Conservation (phyloP, 2,888 invertebrate species). For the Andrena hattorfiana region DNA sequence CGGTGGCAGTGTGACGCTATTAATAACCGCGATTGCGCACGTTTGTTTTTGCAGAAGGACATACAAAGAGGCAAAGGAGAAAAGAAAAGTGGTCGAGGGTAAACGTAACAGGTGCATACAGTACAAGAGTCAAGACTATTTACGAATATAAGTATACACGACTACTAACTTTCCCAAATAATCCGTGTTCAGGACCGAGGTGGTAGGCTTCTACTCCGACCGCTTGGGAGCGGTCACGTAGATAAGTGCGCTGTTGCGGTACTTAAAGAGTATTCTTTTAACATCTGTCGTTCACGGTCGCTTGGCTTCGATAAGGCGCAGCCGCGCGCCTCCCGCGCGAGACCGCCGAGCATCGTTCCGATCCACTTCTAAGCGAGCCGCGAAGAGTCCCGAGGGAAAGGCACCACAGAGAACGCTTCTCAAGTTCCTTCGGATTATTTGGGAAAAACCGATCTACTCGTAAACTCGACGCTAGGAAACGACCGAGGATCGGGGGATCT, state of each 20-base stretch:
- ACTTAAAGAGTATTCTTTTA: slow-evolving; percentile 73
- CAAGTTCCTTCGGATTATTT: slow-evolving; percentile 78
- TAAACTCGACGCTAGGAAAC: slow-evolving; percentile 79
- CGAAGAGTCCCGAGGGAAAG: slow-evolving; percentile 79
- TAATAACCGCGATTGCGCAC: slow-evolving; percentile 41
- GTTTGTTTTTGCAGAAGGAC: slow-evolving; percentile 78
- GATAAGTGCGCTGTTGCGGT: slow-evolving; percentile 16
- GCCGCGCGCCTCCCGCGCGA: too few relatives aligned
- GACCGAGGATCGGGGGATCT: slow-evolving; percentile 60
- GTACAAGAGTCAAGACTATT: slow-evolving; percentile 83
- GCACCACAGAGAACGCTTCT: slow-evolving; percentile 80
- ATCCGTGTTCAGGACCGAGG: slow-evolving; percentile 37
- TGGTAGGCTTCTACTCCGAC: not conserved
- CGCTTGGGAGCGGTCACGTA: slow-evolving; percentile 20
- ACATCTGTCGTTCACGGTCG: slow-evolving; percentile 32
- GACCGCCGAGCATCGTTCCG: slow-evolving; percentile 4
- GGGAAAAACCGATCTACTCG: slow-evolving; percentile 55
- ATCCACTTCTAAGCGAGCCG: slow-evolving; percentile 59
- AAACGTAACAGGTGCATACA: slow-evolving; percentile 82
- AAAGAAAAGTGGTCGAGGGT: slow-evolving; percentile 76
- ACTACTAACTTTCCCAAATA: slow-evolving; percentile 53
- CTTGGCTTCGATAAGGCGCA: slow-evolving; percentile 14
- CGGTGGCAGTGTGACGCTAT: not conserved
- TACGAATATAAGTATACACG: slow-evolving; percentile 70
- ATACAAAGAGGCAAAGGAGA: slow-evolving; percentile 71